Base-by-base conservation (phyloP, 2,888 invertebrate species). In the Acleris literana region DNA sequence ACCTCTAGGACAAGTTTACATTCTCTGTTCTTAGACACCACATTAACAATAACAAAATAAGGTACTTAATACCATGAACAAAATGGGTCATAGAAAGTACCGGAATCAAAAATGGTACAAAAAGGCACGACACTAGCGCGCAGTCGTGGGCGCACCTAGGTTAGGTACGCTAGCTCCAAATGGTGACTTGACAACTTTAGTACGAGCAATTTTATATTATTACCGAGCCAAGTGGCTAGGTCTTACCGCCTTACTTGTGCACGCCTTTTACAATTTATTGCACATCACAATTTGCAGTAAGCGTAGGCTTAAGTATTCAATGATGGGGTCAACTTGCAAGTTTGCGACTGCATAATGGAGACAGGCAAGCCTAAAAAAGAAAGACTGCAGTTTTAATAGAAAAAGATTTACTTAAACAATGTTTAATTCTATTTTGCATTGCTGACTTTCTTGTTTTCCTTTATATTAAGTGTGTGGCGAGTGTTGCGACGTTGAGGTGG, bases 151-250 rank as follows among this genome's bases (percentile, higher is more conserved):
- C 48, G 48, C 55, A 55, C 54, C 33, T 48, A 29, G 39, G 39
- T 39, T 57, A 46, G 46, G 46, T n/a, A 46, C 46, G 46, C 60
- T 60, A 17, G 51, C 33, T 20, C n/a, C 53, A 52, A 63, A 44
- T 39, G 20, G 78, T 79, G 75, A 78, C 79, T 81, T 79, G 78
- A 79, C 80, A 81, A 79, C 79, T 77, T 80, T 81, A 74, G 73
- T 73, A 73, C 65, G 70, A 75, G 74, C 71, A 72, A 69, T 76
- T 77, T 76, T 62, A 74, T 74, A 73, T 39, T 29, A 73, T 51
- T 59, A 59, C 49, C 7, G 20, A 39, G 33, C 29, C 25, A 53
- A 29, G 39, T 39, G 4, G 13, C 39, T 39, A 11, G 39, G 13
- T 13, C 13, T 39, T 39, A 25, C 16, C 25, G 22, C 22, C n/a